A percentile compares a stretch with the other conserved stretches of the same genome.
phyloP scores from a whole-genome alignment of 2,888 invertebrate species.

The Cephus spinipes region DNA sequence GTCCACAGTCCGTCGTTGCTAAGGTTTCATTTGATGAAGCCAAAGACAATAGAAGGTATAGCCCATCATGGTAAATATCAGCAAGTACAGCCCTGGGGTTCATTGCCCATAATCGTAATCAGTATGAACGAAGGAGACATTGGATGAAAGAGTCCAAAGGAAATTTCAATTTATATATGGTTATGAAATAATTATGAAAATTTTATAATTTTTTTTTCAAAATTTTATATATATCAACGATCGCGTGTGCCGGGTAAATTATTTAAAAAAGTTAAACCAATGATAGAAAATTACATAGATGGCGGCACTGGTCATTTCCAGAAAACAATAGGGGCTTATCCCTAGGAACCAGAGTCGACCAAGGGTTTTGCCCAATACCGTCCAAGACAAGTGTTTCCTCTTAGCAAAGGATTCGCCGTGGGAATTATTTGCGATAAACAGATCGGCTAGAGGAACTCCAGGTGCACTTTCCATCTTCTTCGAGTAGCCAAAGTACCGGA shows the following conservation, averaged over 20 bases:
- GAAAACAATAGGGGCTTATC: not conserved
- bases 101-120: not conserved
- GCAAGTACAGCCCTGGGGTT: not conserved
- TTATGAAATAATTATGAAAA: too few relatives aligned
- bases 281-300: not conserved
- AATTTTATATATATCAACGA: too few relatives aligned
- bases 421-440: conserved; percentile 48
- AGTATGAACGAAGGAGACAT: too few relatives aligned
- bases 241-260: too few relatives aligned
- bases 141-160: too few relatives aligned
- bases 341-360: not conserved
- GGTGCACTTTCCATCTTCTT: conserved; percentile 5
- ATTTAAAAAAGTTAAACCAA: too few relatives aligned
- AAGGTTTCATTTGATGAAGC: conserved; percentile 11
- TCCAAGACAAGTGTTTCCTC: conserved; percentile 25
- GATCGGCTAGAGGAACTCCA: conserved; percentile 20
- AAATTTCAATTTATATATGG: too few relatives aligned
- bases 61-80: not conserved
- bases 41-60: conserved; percentile 3
- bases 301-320: not conserved
- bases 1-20: not conserved
- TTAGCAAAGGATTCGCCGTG: conserved; percentile 33
- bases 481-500: conserved; percentile 25
- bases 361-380: not conserved
- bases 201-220: too few relatives aligned